Percentiles rank a stretch among this genome's conserved stretches.
These are phyloP conservation scores for Matsumurasca onukii DNA, from an alignment of 1,140 invertebrate genomes.

Conservation along the genomic window DNA sequence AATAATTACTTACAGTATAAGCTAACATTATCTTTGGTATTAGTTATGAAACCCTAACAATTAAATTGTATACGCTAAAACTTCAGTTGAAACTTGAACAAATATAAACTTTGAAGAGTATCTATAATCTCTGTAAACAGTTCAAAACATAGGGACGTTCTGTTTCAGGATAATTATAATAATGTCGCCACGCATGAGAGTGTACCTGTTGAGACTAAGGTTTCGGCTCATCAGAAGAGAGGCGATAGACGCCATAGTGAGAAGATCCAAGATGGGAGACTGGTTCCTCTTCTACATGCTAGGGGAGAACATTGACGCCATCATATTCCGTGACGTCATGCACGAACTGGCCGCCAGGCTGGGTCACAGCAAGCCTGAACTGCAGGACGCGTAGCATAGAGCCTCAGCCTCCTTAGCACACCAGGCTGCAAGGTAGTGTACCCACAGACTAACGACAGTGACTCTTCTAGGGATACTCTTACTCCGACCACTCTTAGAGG, in stretches of 20 bases:
- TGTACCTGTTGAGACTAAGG: constrained; percentile 84
- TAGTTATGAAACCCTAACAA: too few relatives aligned
- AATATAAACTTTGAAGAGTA: too few relatives aligned
- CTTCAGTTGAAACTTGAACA: too few relatives aligned
- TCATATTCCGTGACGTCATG: constrained; percentile 92
- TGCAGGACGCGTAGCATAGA: constrained; percentile 33
- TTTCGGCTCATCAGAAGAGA: constrained; percentile 84
- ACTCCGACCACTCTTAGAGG: too few relatives aligned
- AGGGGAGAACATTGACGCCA: constrained; percentile 91
- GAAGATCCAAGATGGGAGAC: constrained; percentile 89
- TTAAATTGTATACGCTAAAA: too few relatives aligned
- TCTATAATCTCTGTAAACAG: too few relatives aligned
- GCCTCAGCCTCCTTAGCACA: constrained; percentile 24
- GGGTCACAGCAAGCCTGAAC: constrained; percentile 59
- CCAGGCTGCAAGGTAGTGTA: too few relatives aligned
- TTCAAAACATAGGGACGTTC: too few relatives aligned
- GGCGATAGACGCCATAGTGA: constrained; percentile 87
- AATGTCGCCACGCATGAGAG: constrained; percentile 56
- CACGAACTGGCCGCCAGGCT: constrained; percentile 86
- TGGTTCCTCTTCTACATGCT: constrained; percentile 96
- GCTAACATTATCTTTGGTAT: too few relatives aligned
- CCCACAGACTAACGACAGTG: too few relatives aligned
- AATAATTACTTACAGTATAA: too few relatives aligned
- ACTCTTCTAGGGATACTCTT: too few relatives aligned
- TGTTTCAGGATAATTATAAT: constrained; percentile 60